A percentile compares a stretch with the other conserved stretches of the same genome.
phyloP scores from a whole-genome alignment of 1,140 invertebrate genomes.

The Nymphalis io region DNA sequence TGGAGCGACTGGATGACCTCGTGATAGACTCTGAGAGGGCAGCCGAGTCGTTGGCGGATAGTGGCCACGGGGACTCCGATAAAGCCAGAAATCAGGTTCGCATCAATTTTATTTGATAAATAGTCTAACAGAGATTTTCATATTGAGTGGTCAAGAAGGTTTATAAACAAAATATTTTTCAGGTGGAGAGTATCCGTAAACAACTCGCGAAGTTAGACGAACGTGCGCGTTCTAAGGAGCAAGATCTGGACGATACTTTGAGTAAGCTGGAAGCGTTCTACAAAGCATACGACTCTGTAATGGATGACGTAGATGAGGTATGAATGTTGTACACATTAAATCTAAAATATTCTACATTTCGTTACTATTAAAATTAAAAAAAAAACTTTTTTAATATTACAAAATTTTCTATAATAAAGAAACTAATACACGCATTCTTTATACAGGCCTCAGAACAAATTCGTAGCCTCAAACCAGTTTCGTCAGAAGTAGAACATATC shows the following conservation, averaged over 20 bases:
- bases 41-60: constrained; percentile 89
- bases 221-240: constrained; percentile 86
- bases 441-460: constrained; percentile 84
- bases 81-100: constrained; percentile 86
- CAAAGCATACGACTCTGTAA: constrained; percentile 86
- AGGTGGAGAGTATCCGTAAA: constrained; percentile 89
- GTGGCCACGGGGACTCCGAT: constrained; percentile 90
- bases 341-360: neutral
- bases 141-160: neutral
- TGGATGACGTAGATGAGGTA: constrained; percentile 90
- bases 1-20: constrained; percentile 85
- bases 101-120: neutral
- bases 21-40: constrained; percentile 86
- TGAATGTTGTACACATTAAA: neutral
- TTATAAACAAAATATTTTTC: constrained; percentile 40
- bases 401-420: neutral
- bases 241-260: constrained; percentile 87
- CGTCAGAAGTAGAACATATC: constrained; percentile 94
- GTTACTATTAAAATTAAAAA: neutral
- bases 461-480: constrained; percentile 91
- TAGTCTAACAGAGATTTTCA: neutral
- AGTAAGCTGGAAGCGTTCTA: constrained; percentile 92
- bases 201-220: constrained; percentile 91
- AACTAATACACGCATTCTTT: neutral
- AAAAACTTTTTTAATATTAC: neutral